Conservation (phyloP, 30 jellyfish, hydroid and myxozoan genomes). For the Rhopilema esculentum region DNA sequence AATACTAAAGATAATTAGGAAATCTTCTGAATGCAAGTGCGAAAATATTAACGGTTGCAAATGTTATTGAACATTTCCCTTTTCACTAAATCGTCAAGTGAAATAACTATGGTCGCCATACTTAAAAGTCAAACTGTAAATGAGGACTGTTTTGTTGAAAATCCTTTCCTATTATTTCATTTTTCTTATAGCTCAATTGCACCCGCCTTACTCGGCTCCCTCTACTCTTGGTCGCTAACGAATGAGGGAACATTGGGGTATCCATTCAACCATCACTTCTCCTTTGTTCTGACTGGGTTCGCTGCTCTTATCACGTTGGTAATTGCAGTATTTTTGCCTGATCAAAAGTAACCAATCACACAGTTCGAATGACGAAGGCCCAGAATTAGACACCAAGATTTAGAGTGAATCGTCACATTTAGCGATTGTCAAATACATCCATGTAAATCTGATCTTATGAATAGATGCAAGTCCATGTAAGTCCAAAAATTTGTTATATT, state of each 20-base stretch:
- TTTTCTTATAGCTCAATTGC: constrained; percentile 32
- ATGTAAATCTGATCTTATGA: too few relatives aligned
- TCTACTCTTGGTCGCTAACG: constrained; percentile 35
- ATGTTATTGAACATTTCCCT: too few relatives aligned
- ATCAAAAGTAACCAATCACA: not conserved
- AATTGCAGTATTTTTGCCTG: constrained; percentile 12
- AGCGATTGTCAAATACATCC: too few relatives aligned
- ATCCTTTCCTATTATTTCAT: not conserved
- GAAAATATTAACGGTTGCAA: too few relatives aligned
- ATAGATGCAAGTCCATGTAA: too few relatives aligned
- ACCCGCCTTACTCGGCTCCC: constrained; percentile 40
- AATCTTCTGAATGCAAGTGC: too few relatives aligned
- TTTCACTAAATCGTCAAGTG: too few relatives aligned
- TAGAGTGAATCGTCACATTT: too few relatives aligned
- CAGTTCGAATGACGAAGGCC: not conserved
- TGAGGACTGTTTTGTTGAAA: not conserved
- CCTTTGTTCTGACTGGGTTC: constrained; percentile 30
- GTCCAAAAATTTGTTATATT: too few relatives aligned
- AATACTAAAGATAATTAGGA: too few relatives aligned
- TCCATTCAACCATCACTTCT: constrained; percentile 48
- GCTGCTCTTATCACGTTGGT: constrained; percentile 11
- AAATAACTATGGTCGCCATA: too few relatives aligned
- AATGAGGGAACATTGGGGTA: constrained; percentile 39
- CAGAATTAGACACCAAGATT: not conserved
- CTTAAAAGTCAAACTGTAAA: too few relatives aligned